Percentiles rank a stretch among this genome's conserved stretches.
Evolutionary conservation across 2,113 vertebrate species (phyloP).

Genomic region (Muntiacus reevesi): DNA sequence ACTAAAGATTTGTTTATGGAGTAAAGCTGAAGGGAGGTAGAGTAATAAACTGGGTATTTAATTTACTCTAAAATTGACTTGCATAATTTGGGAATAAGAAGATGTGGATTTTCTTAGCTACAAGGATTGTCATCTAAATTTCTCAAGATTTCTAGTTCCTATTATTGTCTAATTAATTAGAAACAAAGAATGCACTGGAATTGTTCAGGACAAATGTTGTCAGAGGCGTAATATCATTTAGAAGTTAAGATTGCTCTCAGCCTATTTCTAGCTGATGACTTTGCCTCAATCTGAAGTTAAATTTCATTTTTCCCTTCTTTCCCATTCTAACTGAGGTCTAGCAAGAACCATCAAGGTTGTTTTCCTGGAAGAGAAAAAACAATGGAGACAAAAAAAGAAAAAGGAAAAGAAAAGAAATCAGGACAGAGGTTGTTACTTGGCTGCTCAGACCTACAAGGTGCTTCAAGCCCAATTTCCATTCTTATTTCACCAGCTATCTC

Average conservation of each 20-base stretch:
- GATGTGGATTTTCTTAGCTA: background rate
- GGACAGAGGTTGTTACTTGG: background rate
- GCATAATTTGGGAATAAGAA: background rate
- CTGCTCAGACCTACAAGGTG: background rate
- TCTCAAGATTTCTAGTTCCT: background rate
- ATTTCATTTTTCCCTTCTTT: background rate
- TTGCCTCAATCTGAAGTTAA: background rate
- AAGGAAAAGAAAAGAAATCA: background rate
- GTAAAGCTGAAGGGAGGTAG: background rate
- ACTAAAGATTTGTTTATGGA: background rate
- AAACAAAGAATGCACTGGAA: background rate
- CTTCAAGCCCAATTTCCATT: background rate
- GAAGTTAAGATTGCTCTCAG: background rate
- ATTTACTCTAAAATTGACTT: background rate
- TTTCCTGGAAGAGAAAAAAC: background rate
- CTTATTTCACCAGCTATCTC: background rate
- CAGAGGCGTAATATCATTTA: background rate
- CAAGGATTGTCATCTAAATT: background rate
- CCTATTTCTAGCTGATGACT: background rate
- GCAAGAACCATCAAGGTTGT: background rate
- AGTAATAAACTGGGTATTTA: background rate
- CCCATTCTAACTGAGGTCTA: background rate
- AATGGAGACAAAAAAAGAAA: background rate
- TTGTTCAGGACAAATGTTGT: background rate
- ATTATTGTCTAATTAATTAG: background rate